These are phyloP conservation scores for Hylyphantes graminicola DNA, from an alignment of 1,140 invertebrate genomes.

Conservation along the genomic window DNA sequence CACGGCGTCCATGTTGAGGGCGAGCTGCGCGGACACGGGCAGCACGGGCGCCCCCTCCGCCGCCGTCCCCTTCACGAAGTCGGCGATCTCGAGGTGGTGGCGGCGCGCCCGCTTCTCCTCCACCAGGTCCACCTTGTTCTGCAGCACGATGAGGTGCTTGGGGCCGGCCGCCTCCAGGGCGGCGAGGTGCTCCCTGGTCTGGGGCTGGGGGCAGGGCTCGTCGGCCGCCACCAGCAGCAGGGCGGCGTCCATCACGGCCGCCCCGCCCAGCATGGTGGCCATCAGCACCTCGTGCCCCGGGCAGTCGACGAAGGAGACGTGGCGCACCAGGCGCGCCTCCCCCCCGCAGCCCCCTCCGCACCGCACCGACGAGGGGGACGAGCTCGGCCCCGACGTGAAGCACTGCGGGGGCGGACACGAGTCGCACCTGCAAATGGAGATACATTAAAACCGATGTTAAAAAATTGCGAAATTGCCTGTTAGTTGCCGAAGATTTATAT, in stretches of 20 bases:
- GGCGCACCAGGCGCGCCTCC: conserved; percentile 72
- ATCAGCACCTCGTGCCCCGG: conserved; percentile 99
- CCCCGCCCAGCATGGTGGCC: conserved; percentile 99
- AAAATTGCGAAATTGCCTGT: too few relatives aligned
- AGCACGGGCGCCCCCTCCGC: conserved; percentile 98
- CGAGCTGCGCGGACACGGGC: conserved; percentile 97
- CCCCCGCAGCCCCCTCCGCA: conserved; percentile 85
- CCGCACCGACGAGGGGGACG: conserved; percentile 92
- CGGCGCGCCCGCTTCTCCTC: conserved; percentile 98
- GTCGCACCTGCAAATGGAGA: too few relatives aligned
- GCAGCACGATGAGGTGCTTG: conserved; percentile 96
- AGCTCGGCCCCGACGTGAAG: conserved; percentile 92
- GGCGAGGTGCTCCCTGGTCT: conserved; percentile 98
- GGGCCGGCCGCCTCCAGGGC: conserved; percentile 99
- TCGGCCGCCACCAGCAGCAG: conserved; percentile 81
- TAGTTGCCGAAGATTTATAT: too few relatives aligned
- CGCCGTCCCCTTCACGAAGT: conserved; percentile 97
- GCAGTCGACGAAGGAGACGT: conserved; percentile 99
- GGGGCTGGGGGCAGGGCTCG: conserved; percentile 98
- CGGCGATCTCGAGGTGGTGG: conserved; percentile 96
- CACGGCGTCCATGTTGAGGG: conserved; percentile 97
- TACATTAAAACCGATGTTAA: too few relatives aligned
- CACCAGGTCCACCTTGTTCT: conserved; percentile 99
- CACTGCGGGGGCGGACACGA: conserved; percentile 88
- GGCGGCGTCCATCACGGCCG: conserved; percentile 99